phyloP scores from a whole-genome alignment of 2,797 vertebrate genomes.

The Chloroceryle amazona region DNA sequence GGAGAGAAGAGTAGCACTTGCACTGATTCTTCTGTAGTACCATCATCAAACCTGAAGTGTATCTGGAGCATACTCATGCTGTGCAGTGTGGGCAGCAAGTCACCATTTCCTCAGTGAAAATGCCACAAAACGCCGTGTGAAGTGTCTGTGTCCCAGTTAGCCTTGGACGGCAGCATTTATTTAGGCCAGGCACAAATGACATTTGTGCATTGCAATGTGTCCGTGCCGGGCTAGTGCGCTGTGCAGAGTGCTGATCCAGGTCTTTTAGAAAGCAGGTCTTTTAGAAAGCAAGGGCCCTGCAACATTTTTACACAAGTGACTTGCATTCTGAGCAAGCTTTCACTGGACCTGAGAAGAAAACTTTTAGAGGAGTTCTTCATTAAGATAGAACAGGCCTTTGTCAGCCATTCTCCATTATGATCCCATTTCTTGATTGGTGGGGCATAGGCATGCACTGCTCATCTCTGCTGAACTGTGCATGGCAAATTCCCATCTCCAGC shows the following conservation, averaged over 20 bases:
- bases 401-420: not conserved
- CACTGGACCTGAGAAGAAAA: not conserved
- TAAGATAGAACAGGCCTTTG: not conserved
- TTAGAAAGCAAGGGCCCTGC: not conserved
- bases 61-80: not conserved
- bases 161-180: not conserved
- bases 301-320: not conserved
- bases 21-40: not conserved
- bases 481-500: constrained; percentile 13
- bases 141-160: not conserved
- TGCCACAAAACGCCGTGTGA: not conserved
- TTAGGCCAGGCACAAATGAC: not conserved
- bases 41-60: not conserved
- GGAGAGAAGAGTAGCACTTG: not conserved
- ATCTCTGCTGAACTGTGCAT: not conserved
- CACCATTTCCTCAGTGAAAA: not conserved
- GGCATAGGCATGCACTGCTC: not conserved
- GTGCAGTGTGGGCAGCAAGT: not conserved
- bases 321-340: not conserved
- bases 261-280: not conserved
- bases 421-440: not conserved
- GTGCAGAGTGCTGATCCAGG: not conserved
- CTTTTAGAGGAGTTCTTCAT: not conserved
- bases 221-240: not conserved
- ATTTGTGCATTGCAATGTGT: not conserved